Evolutionary conservation across 2,113 vertebrate genomes (phyloP), one percentile per base, ranked within the genome.

Genomic region (Catharus bicknelli): DNA sequence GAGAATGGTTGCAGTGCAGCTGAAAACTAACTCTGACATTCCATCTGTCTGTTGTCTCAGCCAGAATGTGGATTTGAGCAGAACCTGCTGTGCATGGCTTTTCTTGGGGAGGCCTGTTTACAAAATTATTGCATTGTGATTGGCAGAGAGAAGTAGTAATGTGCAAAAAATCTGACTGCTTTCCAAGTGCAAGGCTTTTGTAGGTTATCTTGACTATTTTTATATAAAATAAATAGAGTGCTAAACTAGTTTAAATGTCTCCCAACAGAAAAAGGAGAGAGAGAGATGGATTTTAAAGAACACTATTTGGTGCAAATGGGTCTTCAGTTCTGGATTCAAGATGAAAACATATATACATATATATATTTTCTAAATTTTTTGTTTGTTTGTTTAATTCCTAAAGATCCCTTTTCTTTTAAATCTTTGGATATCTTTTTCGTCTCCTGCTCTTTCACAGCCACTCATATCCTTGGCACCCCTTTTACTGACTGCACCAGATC

Each of bases 201-300:
- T 36, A 51, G 23, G 26, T n/a, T 55, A 40, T 38, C 25, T 78
- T 57, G 18, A 70, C 11, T 42, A 6, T 42, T 83, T 62, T 66
- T 21, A 16, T 26, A 77, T n/a, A 34, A 86, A 69, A 51, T 59
- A 21, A 58, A 50, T 22, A 50, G 27, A 21, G 30, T 50, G 58
- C 26, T 86, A 45, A 79, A 40, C 27, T 9, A 36, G 17, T 17
- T 63, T 17, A 67, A 45, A n/a, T 77, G 27, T 19, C 23, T 59
- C 32, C 25, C 13, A 43, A 50, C 6, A 3, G 1, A 7, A 66
- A 30, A 19, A 3, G 0, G 9, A 50, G 9, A 11, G 4, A 11
- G 4, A 34, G 45, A 42, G 3, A 32, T 17, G 7, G 23, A 69
- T 91, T 86, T 89, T 66, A 53, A 86, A 43, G 38, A 32, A 16